Conservation (phyloP, 2,113 vertebrate species). For the Camelus bactrianus region DNA sequence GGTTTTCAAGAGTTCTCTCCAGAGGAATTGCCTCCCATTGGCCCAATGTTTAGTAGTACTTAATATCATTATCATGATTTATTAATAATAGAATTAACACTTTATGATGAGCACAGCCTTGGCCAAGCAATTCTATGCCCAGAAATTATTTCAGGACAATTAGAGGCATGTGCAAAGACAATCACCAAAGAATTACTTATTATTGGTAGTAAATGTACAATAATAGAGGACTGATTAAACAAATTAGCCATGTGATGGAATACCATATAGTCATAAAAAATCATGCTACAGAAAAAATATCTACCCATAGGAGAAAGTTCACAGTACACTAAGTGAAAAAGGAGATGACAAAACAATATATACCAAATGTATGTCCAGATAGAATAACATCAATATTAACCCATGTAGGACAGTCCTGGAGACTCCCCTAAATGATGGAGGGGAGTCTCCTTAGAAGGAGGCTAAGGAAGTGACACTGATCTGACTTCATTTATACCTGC, state of each 20-base stretch:
- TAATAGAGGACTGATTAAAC: not conserved
- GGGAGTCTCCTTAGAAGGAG: not conserved
- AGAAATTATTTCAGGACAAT: constrained; percentile 48
- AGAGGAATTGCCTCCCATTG: not conserved
- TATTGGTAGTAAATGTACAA: not conserved
- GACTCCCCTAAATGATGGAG: not conserved
- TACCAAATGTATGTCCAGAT: not conserved
- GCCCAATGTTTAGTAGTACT: not conserved
- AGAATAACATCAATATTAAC: not conserved
- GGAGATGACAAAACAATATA: not conserved
- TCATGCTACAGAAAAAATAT: constrained; percentile 27
- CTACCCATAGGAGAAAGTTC: not conserved
- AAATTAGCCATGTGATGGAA: not conserved
- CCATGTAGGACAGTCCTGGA: not conserved
- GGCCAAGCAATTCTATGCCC: not conserved
- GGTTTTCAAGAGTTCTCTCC: not conserved
- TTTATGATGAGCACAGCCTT: not conserved
- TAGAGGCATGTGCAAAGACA: not conserved
- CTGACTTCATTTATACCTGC: not conserved
- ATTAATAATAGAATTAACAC: constrained; percentile 20
- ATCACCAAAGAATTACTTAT: constrained; percentile 43
- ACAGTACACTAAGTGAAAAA: not conserved
- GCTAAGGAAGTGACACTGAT: not conserved
- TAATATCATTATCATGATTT: constrained; percentile 3
- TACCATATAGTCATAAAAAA: not conserved